Evolutionary conservation across 2,113 vertebrate genomes (phyloP).

Genomic region (Ovis canadensis): DNA sequence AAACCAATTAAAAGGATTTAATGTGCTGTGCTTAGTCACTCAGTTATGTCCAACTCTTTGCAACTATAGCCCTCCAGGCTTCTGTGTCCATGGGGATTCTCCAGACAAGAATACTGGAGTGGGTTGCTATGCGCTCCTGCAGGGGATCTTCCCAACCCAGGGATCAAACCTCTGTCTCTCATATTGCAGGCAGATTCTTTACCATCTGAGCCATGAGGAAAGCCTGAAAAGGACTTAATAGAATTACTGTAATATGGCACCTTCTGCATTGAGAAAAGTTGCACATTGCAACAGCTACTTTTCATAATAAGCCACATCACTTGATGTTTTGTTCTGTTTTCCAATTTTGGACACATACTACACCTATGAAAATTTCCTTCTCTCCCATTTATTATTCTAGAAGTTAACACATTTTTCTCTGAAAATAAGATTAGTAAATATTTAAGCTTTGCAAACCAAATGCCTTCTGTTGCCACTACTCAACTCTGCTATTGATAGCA

Average conservation of each 20-base stretch:
- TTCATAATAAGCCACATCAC: background rate
- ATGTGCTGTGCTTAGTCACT: background rate
- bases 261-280: background rate
- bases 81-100: background rate
- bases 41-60: background rate
- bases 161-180: background rate
- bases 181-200: background rate
- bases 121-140: background rate
- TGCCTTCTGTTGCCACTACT: background rate
- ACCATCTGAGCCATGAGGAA: background rate
- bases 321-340: background rate
- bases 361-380: background rate
- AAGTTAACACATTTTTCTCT: background rate
- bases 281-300: background rate
- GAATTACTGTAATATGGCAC: background rate
- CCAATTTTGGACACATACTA: background rate
- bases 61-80: rapidly evolving
- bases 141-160: background rate
- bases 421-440: background rate
- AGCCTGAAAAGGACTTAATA: background rate
- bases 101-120: background rate
- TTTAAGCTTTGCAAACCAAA: background rate
- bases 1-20: background rate
- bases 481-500: background rate
- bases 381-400: background rate